Evolutionary conservation across 2,113 vertebrate species (phyloP).

Genomic region (Sinosuthora webbiana): DNA sequence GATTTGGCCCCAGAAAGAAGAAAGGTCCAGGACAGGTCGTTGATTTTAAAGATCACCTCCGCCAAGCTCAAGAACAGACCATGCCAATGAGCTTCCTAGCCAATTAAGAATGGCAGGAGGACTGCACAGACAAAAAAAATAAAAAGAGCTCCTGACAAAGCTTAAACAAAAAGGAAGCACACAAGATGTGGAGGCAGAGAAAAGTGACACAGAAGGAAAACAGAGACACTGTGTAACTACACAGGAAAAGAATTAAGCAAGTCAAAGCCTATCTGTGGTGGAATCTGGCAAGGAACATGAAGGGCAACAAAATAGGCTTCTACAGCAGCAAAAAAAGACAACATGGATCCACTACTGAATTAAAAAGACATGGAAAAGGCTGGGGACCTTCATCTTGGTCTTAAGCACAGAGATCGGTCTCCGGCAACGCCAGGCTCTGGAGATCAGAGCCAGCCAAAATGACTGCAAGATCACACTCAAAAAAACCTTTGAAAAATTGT

Average conservation of each 20-base stretch:
- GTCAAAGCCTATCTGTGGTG: neutral
- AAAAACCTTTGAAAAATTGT: neutral
- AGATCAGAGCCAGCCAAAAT: neutral
- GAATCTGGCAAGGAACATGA: neutral
- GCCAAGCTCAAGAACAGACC: neutral
- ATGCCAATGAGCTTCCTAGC: neutral
- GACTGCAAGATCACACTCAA: neutral
- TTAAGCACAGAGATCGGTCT: accelerated
- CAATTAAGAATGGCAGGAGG: neutral
- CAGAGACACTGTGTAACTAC: neutral
- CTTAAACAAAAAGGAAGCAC: neutral
- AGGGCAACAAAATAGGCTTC: neutral
- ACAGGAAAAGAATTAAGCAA: neutral
- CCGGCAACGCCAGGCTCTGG: neutral
- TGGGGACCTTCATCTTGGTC: neutral
- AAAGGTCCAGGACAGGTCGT: neutral
- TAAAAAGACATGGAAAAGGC: neutral
- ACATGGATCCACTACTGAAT: neutral
- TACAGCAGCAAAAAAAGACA: neutral
- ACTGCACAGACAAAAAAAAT: neutral
- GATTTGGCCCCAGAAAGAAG: neutral
- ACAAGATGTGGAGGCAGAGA: neutral
- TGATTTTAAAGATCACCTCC: neutral
- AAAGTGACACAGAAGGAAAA: neutral
- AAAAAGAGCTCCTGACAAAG: neutral